Base-by-base conservation (phyloP, 1,140 invertebrate genomes). In the Palaemon carinicauda region DNA sequence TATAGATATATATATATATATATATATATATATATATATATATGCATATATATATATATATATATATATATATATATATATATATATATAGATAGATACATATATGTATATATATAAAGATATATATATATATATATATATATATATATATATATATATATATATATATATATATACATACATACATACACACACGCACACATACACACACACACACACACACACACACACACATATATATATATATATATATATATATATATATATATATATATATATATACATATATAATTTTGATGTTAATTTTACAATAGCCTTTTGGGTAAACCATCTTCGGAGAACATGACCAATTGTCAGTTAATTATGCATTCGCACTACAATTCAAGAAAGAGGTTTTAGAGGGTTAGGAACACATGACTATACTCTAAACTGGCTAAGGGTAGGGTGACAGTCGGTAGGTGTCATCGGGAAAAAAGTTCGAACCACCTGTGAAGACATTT, bases 241-340 rank as follows among this genome's bases (percentile, higher is more conserved):
- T 65, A 65, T 65, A 65, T 65, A 65, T 65, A 65, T 65, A 65
- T 65, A 65, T 65, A 65, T 65, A 65, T 65, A 65, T 65, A 65
- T 65, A 65, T 21, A 65, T 65, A 65, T 65, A 60, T 60, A 60
- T 60, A 60, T 60, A 60, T 60, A 60, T 3, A 60, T 60, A 60
- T 60, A 60, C 7, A 5, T 5, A 12, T 60, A 60, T 60, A 60
- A 14, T 1, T 15, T 3, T 60, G 21, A n/a, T 5, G 5, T 4
- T 60, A 60, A 41, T 4, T 41, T 41, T 41, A n/a, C 33, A 41
- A 41, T 9, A 9, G 9, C 9, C 9, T 3, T 41, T 41, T 9
- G 33, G 33, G 3, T 41, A 4, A 60, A 4, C 3, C 2, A 60
- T n/a, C n/a, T n/a, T n/a, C n/a, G 5, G 14, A n/a, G 21, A 4